Evolutionary conservation across 2,888 invertebrate species (phyloP).

Genomic region (Monochamus alternatus): DNA sequence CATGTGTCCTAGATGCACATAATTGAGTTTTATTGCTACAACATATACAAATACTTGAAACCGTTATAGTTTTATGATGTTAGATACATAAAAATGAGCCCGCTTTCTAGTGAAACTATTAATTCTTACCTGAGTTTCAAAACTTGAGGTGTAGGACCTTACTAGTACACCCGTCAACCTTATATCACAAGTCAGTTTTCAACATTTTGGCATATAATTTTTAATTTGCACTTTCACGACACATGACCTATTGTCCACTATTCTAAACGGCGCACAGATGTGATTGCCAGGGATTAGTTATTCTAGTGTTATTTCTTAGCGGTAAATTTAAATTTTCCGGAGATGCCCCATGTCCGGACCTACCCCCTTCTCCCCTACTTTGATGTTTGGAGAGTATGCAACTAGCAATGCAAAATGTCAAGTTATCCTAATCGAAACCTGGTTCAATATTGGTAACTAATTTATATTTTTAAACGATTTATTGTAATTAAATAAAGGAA

Average conservation of each 20-base stretch:
- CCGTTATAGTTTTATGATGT: slow-evolving; percentile 6
- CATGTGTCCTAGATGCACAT: slow-evolving; percentile 25
- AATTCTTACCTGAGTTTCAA: slow-evolving; percentile 9
- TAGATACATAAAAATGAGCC: slow-evolving; percentile 5
- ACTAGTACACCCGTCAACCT: slow-evolving; percentile 6
- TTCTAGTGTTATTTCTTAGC: not conserved
- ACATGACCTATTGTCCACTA: not conserved
- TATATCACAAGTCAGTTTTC: slow-evolving; percentile 2
- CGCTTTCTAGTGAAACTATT: slow-evolving; percentile 2
- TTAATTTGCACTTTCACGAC: not conserved
- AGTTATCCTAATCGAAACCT: too few species aligned
- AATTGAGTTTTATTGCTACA: slow-evolving; percentile 3
- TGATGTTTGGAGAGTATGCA: too few species aligned
- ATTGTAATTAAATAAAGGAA: too few species aligned
- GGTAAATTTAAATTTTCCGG: not conserved
- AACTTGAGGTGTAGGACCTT: slow-evolving; percentile 12
- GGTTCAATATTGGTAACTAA: too few species aligned
- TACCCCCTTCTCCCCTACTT: not conserved
- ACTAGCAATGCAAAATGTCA: too few species aligned
- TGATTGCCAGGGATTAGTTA: not conserved
- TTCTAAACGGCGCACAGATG: not conserved
- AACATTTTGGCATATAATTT: slow-evolving; percentile 5
- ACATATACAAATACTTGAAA: slow-evolving; percentile 1
- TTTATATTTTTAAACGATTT: too few species aligned
- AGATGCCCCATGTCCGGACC: not conserved